These are phyloP conservation scores for Cantharis rufa DNA, from an alignment of 2,888 invertebrate genomes.

Conservation along the genomic window DNA sequence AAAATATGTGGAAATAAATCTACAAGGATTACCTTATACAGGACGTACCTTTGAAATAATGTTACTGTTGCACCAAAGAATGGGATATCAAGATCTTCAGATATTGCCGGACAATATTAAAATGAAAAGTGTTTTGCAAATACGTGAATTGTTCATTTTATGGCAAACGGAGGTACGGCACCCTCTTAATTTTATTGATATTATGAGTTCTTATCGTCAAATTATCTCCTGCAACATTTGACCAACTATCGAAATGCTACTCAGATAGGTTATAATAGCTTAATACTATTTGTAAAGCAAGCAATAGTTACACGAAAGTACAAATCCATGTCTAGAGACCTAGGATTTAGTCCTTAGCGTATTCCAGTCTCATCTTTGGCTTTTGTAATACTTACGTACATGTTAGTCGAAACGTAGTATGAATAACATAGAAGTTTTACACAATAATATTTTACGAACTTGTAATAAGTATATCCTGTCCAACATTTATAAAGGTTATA, in stretches of 20 bases:
- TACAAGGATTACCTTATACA: background rate
- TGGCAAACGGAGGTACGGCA: background rate
- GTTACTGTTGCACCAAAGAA: background rate
- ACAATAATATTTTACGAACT: background rate
- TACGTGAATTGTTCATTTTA: too few species aligned
- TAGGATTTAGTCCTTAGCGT: slow-evolving; percentile 8
- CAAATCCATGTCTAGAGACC: slow-evolving; percentile 3
- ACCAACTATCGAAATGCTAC: background rate
- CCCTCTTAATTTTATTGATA: background rate
- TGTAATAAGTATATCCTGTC: background rate
- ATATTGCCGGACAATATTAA: too few species aligned
- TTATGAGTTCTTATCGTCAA: background rate
- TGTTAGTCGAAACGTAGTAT: slow-evolving; percentile 10
- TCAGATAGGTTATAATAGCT: background rate
- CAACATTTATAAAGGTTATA: background rate
- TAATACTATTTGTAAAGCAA: background rate
- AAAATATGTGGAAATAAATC: background rate
- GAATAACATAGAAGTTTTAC: background rate
- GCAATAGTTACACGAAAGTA: background rate
- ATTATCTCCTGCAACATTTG: background rate
- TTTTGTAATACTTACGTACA: slow-evolving; percentile 10
- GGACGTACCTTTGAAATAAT: background rate
- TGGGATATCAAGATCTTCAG: too few species aligned
- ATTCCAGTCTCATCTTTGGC: slow-evolving; percentile 9
- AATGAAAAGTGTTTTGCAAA: too few species aligned